phyloP scores from a whole-genome alignment of 2,113 vertebrate species.

The Pyxicephalus adspersus region DNA sequence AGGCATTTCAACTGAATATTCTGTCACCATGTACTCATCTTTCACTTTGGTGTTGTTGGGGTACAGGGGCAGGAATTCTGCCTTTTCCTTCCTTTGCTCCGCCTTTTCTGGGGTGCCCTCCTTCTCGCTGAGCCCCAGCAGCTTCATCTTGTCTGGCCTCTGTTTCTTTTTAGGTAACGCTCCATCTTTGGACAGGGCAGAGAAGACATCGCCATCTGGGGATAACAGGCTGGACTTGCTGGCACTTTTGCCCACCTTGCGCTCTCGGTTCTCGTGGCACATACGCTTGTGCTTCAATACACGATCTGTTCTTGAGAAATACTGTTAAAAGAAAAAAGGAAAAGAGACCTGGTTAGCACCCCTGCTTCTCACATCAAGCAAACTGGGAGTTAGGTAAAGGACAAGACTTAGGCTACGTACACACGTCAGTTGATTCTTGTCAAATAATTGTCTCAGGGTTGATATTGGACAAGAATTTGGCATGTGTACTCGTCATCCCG shows the following conservation, averaged over 20 bases:
- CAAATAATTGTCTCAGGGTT: too few relatives aligned
- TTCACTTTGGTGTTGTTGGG: slow-evolving; percentile 91
- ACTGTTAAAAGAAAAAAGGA: slow-evolving; percentile 62
- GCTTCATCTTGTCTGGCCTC: slow-evolving; percentile 86
- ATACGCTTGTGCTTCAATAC: slow-evolving; percentile 98
- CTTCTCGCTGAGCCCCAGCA: slow-evolving; percentile 69
- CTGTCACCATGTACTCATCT: slow-evolving; percentile 92
- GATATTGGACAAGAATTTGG: too few relatives aligned
- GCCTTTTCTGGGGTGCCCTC: slow-evolving; percentile 75
- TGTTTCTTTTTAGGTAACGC: slow-evolving; percentile 94
- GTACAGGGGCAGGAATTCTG: slow-evolving; percentile 87
- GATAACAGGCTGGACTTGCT: slow-evolving; percentile 82
- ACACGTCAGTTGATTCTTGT: too few relatives aligned
- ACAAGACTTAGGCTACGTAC: too few relatives aligned
- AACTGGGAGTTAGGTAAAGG: too few relatives aligned
- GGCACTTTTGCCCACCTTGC: slow-evolving; percentile 84
- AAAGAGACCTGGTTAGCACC: too few relatives aligned
- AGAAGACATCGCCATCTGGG: slow-evolving; percentile 78
- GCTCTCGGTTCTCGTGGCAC: slow-evolving; percentile 97
- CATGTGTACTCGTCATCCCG: too few relatives aligned
- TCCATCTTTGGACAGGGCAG: slow-evolving; percentile 83
- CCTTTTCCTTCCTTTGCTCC: slow-evolving; percentile 83
- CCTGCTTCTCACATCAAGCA: too few relatives aligned
- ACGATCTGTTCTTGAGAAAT: slow-evolving; percentile 96
- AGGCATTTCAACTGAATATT: slow-evolving; percentile 90